A percentile compares a stretch with the other conserved stretches of the same genome.
These are phyloP conservation scores for Leucoma salicis DNA, from an alignment of 2,888 invertebrate genomes.

Conservation along the genomic window DNA sequence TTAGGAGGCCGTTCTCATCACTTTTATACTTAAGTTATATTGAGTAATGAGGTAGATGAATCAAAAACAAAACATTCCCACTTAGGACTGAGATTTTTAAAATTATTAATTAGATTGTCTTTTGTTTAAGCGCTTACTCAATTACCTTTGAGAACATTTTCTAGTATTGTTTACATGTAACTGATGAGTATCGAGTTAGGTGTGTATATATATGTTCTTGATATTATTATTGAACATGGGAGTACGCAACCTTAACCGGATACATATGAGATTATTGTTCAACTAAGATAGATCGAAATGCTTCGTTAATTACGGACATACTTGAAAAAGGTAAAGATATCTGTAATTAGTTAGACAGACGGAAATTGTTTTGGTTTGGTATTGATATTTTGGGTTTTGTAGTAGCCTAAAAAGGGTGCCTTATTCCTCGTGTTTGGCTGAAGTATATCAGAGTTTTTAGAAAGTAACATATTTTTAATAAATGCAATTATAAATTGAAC, in stretches of 20 bases:
- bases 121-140: constrained; percentile 21
- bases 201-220: constrained; percentile 42
- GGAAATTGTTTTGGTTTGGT: background rate
- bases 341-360: background rate
- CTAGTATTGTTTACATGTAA: constrained; percentile 39
- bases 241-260: constrained; percentile 30
- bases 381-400: too few relatives aligned
- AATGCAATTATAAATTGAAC: too few relatives aligned
- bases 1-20: constrained; percentile 7
- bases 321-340: background rate
- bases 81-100: constrained; percentile 25
- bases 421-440: too few relatives aligned
- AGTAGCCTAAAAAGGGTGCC: too few relatives aligned
- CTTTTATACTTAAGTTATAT: constrained; percentile 18
- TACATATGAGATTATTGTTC: constrained; percentile 18
- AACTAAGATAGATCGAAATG: constrained; percentile 10
- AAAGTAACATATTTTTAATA: too few relatives aligned
- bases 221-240: constrained; percentile 12
- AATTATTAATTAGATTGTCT: constrained; percentile 26
- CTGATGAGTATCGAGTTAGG: constrained; percentile 34
- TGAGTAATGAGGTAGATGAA: constrained; percentile 19
- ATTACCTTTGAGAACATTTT: constrained; percentile 59
- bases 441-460: too few relatives aligned
- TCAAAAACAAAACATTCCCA: constrained; percentile 25
- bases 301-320: background rate